Evolutionary conservation across 2,113 vertebrate species (phyloP).

Genomic region (Cyphomyrus plagiostoma): DNA sequence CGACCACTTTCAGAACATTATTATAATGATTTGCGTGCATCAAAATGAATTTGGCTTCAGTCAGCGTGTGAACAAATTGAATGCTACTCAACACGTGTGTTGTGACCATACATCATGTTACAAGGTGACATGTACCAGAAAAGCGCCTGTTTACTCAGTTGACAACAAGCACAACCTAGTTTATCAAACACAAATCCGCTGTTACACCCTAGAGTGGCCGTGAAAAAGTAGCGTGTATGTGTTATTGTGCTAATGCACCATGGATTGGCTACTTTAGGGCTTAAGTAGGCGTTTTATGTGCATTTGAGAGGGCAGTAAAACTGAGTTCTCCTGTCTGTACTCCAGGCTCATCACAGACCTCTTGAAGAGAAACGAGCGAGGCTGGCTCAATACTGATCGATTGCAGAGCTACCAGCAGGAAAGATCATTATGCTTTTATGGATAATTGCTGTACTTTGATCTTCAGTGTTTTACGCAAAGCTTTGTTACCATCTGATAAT

Average conservation of each 20-base stretch:
- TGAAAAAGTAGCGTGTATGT: background rate
- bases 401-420: background rate
- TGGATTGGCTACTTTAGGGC: background rate
- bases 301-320: background rate
- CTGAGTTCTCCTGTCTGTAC: background rate
- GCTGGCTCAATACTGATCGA: constrained; percentile 11
- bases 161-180: background rate
- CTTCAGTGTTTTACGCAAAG: background rate
- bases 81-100: background rate
- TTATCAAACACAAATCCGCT: background rate
- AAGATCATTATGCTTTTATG: constrained; percentile 11
- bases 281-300: background rate
- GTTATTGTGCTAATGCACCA: background rate
- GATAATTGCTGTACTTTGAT: constrained; percentile 14
- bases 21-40: background rate
- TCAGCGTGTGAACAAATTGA: background rate
- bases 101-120: background rate
- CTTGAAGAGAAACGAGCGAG: background rate
- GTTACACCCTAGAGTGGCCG: background rate
- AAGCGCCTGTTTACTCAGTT: background rate
- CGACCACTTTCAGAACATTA: background rate
- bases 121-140: background rate
- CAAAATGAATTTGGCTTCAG: background rate
- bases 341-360: background rate
- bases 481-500: constrained; percentile 2